A percentile compares a stretch with the other conserved stretches of the same genome.
phyloP scores from a whole-genome alignment of 2,888 invertebrate genomes.

The Molanna angustata region DNA sequence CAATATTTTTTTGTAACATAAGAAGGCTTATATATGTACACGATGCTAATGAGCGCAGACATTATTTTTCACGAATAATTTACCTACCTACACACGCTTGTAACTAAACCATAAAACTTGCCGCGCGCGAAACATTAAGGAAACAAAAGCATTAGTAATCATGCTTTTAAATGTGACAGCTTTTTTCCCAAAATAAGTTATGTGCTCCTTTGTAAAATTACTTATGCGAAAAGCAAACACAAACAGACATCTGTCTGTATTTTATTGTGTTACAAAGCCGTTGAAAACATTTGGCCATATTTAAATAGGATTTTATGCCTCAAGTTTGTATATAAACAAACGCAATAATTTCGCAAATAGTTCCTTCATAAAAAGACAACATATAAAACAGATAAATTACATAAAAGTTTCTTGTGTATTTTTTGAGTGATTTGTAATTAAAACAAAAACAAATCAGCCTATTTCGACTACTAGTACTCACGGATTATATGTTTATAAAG shows the following conservation, averaged over 20 bases:
- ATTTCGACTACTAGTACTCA: too few relatives aligned
- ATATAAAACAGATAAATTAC: too few relatives aligned
- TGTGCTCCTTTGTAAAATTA: too few relatives aligned
- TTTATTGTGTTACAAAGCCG: not conserved
- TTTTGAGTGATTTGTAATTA: too few relatives aligned
- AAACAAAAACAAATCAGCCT: too few relatives aligned
- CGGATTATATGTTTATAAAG: too few relatives aligned
- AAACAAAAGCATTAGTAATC: not conserved
- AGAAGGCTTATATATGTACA: constrained; percentile 13
- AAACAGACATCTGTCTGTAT: not conserved
- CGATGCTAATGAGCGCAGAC: constrained; percentile 16
- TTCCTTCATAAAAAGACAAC: too few relatives aligned
- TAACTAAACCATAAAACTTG: not conserved
- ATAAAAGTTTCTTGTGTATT: too few relatives aligned
- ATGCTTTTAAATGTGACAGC: not conserved
- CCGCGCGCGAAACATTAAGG: not conserved
- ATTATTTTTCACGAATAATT: not conserved
- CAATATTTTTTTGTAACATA: constrained; percentile 8
- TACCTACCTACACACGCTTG: not conserved
- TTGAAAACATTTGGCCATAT: not conserved
- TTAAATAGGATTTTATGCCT: too few relatives aligned
- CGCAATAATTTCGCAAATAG: too few relatives aligned
- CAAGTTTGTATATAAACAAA: too few relatives aligned
- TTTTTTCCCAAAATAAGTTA: not conserved
- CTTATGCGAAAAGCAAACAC: not conserved